Conservation (phyloP, 1,140 invertebrate genomes). For the Philopotamus ludificatus region DNA sequence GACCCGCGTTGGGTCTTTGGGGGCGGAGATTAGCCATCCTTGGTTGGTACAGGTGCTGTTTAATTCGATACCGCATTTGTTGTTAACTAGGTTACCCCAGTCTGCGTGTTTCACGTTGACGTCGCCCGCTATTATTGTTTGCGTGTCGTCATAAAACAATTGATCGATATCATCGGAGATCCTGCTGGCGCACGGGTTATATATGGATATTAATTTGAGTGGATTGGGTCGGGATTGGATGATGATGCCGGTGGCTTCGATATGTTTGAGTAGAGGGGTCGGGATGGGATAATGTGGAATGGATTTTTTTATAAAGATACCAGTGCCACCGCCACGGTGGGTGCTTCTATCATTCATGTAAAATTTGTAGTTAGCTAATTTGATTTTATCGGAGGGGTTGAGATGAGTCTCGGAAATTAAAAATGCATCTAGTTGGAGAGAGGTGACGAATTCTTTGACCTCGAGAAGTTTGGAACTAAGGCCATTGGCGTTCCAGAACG, state of each 20-base stretch:
- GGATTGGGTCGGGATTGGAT: neutral
- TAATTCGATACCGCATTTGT: too few species aligned
- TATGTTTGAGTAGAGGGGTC: neutral
- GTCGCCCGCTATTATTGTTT: neutral
- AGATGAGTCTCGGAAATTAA: neutral
- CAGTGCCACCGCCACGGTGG: neutral
- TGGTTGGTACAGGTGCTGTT: too few species aligned
- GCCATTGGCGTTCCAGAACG: neutral
- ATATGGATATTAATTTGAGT: neutral
- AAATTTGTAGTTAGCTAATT: neutral
- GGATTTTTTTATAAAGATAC: neutral
- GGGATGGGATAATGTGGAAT: neutral
- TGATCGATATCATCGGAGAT: too few species aligned
- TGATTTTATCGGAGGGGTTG: too few species aligned
- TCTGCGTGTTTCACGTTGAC: neutral
- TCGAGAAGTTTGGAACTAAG: neutral
- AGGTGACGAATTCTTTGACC: neutral
- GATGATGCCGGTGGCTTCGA: neutral
- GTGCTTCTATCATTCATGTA: neutral
- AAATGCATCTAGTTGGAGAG: neutral
- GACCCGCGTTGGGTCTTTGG: too few species aligned
- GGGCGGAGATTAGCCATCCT: too few species aligned
- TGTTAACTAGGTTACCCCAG: too few species aligned
- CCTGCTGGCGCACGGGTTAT: neutral
- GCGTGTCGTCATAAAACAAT: neutral